Percentiles rank a stretch among this genome's conserved stretches.
Evolutionary conservation across 2,888 invertebrate genomes (phyloP).

Genomic region (Coenonympha glycerion): DNA sequence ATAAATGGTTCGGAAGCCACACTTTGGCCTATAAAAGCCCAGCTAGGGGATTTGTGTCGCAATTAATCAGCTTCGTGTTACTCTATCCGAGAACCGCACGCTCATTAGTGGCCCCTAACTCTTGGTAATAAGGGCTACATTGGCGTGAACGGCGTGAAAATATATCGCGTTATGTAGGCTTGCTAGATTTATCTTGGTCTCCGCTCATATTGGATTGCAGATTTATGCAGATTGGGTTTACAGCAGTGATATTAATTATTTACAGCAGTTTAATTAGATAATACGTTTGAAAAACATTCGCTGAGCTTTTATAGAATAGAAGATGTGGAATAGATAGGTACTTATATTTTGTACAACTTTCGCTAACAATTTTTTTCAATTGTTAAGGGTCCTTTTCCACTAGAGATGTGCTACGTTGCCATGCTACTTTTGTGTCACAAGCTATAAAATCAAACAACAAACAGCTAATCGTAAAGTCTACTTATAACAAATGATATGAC

Average conservation of each 20-base stretch:
- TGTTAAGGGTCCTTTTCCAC: too few relatives aligned
- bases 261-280: too few relatives aligned
- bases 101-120: slow-evolving; percentile 5
- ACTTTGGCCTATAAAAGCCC: slow-evolving; percentile 17
- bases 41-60: slow-evolving; percentile 7
- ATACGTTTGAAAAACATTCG: not conserved
- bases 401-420: too few relatives aligned
- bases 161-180: slow-evolving; percentile 4
- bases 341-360: too few relatives aligned
- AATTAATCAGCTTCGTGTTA: slow-evolving; percentile 23
- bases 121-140: slow-evolving; percentile 1
- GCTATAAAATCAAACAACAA: too few relatives aligned
- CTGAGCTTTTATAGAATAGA: too few relatives aligned
- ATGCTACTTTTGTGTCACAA: too few relatives aligned
- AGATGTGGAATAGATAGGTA: too few relatives aligned
- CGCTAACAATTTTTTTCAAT: too few relatives aligned
- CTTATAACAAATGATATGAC: too few relatives aligned
- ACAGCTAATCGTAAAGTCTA: too few relatives aligned
- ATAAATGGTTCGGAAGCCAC: slow-evolving; percentile 8
- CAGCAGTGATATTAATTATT: too few relatives aligned
- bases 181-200: slow-evolving; percentile 11
- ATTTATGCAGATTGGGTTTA: slow-evolving; percentile 6
- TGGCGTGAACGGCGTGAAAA: not conserved
- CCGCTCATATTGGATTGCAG: slow-evolving; percentile 13
- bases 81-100: slow-evolving; percentile 5